These are phyloP conservation scores for Tyrannus savana DNA, from an alignment of 2,113 vertebrate species.

Conservation along the genomic window DNA sequence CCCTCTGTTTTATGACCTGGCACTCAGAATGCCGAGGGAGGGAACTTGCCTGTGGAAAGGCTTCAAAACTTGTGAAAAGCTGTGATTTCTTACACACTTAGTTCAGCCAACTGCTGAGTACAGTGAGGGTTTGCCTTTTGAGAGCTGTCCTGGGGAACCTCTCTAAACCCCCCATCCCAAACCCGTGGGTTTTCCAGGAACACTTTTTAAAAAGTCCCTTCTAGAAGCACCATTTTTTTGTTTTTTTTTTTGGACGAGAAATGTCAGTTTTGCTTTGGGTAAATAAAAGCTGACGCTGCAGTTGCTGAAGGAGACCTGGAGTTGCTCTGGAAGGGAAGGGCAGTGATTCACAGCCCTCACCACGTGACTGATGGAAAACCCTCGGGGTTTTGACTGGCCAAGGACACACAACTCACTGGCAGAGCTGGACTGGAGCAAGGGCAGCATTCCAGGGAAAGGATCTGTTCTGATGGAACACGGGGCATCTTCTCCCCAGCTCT, in stretches of 20 bases:
- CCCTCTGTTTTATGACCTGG: not conserved
- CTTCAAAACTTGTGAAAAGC: not conserved
- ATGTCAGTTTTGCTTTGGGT: not conserved
- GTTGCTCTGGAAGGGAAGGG: slow-evolving; percentile 27
- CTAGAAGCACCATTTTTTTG: not conserved
- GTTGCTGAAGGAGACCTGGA: not conserved
- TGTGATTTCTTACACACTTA: not conserved
- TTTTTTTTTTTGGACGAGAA: not conserved
- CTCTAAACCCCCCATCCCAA: not conserved
- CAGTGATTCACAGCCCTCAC: not conserved
- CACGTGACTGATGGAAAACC: slow-evolving; percentile 12
- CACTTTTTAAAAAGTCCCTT: not conserved
- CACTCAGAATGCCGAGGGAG: not conserved
- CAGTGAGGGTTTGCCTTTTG: not conserved
- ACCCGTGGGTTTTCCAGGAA: not conserved
- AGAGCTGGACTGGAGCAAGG: not conserved
- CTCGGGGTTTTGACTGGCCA: not conserved
- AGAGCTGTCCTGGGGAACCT: not conserved
- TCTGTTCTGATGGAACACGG: not conserved
- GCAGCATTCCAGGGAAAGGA: not conserved
- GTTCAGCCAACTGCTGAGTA: not conserved
- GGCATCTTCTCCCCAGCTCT: not conserved
- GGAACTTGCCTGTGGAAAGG: not conserved
- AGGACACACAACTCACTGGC: not conserved
- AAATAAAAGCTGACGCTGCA: not conserved